These are phyloP conservation scores for Miichthys miiuy DNA, from an alignment of 2,797 vertebrate genomes.

Conservation along the genomic window DNA sequence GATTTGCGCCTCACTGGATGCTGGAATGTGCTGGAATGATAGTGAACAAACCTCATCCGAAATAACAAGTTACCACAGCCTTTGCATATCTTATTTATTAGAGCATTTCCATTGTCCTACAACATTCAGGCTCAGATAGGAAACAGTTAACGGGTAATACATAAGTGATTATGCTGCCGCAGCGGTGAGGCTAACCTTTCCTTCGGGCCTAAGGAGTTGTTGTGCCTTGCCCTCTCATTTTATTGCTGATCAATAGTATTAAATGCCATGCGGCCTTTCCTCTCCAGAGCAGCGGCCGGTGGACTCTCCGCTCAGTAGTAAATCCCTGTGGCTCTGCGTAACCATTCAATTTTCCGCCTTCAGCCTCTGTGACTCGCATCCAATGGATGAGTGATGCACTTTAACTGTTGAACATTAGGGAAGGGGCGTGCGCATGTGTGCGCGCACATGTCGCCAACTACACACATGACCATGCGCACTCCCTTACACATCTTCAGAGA, in stretches of 20 bases:
- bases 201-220: constrained; percentile 49
- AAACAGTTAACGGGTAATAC: constrained; percentile 43
- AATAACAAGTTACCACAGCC: neutral
- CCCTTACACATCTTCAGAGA: constrained; percentile 21
- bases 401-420: constrained; percentile 51
- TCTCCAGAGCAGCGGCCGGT: constrained; percentile 56
- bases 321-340: constrained; percentile 65
- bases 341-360: constrained; percentile 75
- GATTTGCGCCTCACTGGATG: constrained; percentile 2
- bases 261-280: constrained; percentile 73
- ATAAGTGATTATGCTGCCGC: constrained; percentile 56
- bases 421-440: constrained; percentile 8
- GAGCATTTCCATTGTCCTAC: neutral
- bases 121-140: constrained; percentile 27
- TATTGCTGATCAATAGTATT: constrained; percentile 80
- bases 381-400: constrained; percentile 58
- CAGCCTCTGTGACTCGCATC: constrained; percentile 49
- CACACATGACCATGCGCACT: constrained; percentile 11
- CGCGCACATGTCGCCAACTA: constrained; percentile 5
- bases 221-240: constrained; percentile 63
- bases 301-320: constrained; percentile 66
- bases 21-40: neutral
- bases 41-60: neutral
- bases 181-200: constrained; percentile 60
- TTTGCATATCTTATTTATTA: neutral